Evolutionary conservation across 2,113 vertebrate genomes (phyloP).

Genomic region (Stegostoma tigrinum): DNA sequence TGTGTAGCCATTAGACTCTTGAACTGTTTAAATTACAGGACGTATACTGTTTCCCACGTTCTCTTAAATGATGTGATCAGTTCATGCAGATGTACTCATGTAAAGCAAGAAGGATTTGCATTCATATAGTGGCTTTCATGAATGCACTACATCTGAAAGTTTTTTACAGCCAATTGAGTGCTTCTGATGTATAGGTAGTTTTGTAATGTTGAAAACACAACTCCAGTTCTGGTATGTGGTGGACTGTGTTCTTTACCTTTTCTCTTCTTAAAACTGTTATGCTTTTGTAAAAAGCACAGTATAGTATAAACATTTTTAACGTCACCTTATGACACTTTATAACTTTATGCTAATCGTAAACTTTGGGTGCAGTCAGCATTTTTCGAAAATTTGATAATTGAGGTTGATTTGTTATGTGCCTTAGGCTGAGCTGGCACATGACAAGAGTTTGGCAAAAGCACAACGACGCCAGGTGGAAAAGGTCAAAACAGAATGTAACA

Average conservation of each 20-base stretch:
- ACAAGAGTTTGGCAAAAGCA: slow-evolving; percentile 63
- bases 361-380: neutral
- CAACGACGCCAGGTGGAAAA: slow-evolving; percentile 74
- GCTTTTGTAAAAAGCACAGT: neutral
- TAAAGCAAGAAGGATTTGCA: neutral
- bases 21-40: neutral
- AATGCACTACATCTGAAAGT: neutral
- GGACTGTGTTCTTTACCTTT: neutral
- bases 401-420: slow-evolving; percentile 15
- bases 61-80: neutral
- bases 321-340: neutral
- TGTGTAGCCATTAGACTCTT: neutral
- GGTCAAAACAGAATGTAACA: slow-evolving; percentile 79
- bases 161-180: neutral
- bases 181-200: neutral
- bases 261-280: neutral
- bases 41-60: neutral
- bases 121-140: neutral
- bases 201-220: neutral
- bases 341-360: neutral
- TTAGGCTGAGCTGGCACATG: slow-evolving; percentile 68
- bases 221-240: neutral
- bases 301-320: neutral
- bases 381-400: neutral
- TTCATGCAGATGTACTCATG: neutral